These are phyloP conservation scores for Manduca sexta DNA, from an alignment of 1,140 invertebrate species.

Conservation along the genomic window DNA sequence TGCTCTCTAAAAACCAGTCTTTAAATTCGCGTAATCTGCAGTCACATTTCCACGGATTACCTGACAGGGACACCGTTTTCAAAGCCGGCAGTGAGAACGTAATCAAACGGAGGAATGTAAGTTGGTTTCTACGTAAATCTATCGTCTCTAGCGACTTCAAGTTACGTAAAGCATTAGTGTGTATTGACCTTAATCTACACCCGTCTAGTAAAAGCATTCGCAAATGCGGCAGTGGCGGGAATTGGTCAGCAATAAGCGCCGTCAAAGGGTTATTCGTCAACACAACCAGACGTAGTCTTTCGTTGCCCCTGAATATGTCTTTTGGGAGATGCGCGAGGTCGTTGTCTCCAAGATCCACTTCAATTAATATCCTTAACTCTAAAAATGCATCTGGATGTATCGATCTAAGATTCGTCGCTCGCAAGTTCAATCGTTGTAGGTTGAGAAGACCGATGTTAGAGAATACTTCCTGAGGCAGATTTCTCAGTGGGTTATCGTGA, in stretches of 20 bases:
- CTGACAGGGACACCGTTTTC: conserved; percentile 85
- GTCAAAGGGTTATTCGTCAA: conserved; percentile 83
- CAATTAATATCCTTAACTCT: conserved; percentile 89
- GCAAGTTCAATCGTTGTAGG: conserved; percentile 86
- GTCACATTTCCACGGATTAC: conserved; percentile 93
- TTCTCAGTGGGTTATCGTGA: conserved; percentile 84
- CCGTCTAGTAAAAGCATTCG: conserved; percentile 83
- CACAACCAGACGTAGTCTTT: conserved; percentile 80
- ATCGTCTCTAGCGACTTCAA: conserved; percentile 64
- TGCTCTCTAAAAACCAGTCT: conserved; percentile 83
- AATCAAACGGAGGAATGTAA: conserved; percentile 63
- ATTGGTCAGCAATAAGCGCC: conserved; percentile 78
- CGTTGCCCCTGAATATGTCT: conserved; percentile 84
- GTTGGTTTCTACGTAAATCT: conserved; percentile 66
- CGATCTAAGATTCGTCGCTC: conserved; percentile 81
- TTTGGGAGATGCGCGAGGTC: conserved; percentile 78
- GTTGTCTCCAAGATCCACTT: conserved; percentile 89
- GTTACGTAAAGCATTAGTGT: conserved; percentile 76
- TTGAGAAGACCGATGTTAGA: conserved; percentile 85
- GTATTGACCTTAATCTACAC: conserved; percentile 82
- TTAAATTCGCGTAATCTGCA: conserved; percentile 87
- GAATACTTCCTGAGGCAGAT: conserved; percentile 86
- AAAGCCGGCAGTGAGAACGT: conserved; percentile 71
- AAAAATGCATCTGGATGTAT: conserved; percentile 88
- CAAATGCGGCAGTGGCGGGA: conserved; percentile 82